Percentiles rank a stretch among this genome's conserved stretches.
Evolutionary conservation across 2,113 vertebrate genomes (phyloP).

Genomic region (Syngnathus typhle): DNA sequence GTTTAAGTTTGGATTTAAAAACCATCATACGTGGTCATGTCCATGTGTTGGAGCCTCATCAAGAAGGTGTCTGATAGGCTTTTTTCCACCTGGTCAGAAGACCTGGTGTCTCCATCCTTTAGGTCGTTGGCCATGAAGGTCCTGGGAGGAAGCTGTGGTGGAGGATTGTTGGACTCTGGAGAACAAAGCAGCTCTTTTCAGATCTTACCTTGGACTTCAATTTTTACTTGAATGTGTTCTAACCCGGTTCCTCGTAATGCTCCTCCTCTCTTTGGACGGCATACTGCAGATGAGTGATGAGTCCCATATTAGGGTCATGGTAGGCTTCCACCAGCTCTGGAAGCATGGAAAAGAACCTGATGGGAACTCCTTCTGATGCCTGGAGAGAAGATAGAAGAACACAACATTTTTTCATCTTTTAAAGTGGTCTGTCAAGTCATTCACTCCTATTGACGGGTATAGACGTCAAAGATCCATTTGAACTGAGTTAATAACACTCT

Average conservation of each 20-base stretch:
- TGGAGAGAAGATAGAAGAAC: conserved; percentile 46
- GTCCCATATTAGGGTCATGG: conserved; percentile 88
- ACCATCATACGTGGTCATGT: conserved; percentile 76
- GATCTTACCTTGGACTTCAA: background rate
- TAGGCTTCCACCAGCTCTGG: conserved; percentile 93
- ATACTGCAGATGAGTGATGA: conserved; percentile 87
- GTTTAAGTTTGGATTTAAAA: background rate
- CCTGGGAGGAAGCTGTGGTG: conserved; percentile 86
- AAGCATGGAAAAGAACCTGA: conserved; percentile 81
- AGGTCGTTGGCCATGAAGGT: conserved; percentile 69
- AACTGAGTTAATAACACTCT: too few species aligned
- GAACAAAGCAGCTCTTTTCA: conserved; percentile 9
- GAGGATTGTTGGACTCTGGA: conserved; percentile 71
- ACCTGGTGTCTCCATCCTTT: conserved; percentile 71
- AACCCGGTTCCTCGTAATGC: conserved; percentile 83
- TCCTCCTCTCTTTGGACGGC: conserved; percentile 84
- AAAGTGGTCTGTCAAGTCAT: too few species aligned
- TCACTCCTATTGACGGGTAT: too few species aligned
- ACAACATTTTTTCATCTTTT: background rate
- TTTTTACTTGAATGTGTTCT: conserved; percentile 1
- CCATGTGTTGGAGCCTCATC: conserved; percentile 80
- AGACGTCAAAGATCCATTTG: too few species aligned
- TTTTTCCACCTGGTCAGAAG: conserved; percentile 59
- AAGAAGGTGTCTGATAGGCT: conserved; percentile 76
- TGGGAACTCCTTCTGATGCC: conserved; percentile 92